Base-by-base conservation (phyloP, 2,888 invertebrate species). In the Cryptocheilus praepositus region DNA sequence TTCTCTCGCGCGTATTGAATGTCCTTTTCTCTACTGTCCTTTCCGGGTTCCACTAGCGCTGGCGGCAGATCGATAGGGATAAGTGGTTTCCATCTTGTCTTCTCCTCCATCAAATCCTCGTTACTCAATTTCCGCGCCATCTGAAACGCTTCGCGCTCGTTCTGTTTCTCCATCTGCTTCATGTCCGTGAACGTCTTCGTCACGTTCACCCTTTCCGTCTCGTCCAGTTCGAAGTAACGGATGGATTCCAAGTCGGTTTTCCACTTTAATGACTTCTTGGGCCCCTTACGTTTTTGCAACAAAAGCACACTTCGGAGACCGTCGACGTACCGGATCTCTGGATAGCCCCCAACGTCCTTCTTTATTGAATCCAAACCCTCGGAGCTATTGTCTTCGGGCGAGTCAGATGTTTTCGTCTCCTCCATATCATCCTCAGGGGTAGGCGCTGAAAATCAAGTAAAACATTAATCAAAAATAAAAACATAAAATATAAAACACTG, bases 141-240 rank as follows among this genome's bases (percentile, higher is more conserved):
- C 81, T 94, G 92, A 85, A 96, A 91, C n/a, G 94, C 93, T 84
- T 95, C 95, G 61, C 95, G 92, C 90, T 98, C 98, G 81, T 94
- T 91, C 69, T 93, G 92, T 83, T 95, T 94, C 86, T 98, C 98
- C 90, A 96, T 93, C 86, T 95, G 93, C 86, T 96, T 96, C 95
- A 97, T 95, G 83, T 97, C 97, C 44, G 93, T 94, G 89, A 98
- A 98, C 43, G 92, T 95, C 89, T 94, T 96, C 2, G 94, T 97
- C 0, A 98, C 98, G 89, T 98, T 98, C 0, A 97, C 96, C 84
- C 98, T 92, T 89, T 99, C 98, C 16, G 95, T 97, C 89, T 98
- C 98, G 89, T 98, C 98, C 77, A 98, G 90, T 88, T 98, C 98
- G 89, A 99, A 98, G 89, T 93, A 98, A 81, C 95, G 93, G 65